Base-by-base conservation (phyloP, 2,797 vertebrate genomes). In the Dipus sagitta region DNA sequence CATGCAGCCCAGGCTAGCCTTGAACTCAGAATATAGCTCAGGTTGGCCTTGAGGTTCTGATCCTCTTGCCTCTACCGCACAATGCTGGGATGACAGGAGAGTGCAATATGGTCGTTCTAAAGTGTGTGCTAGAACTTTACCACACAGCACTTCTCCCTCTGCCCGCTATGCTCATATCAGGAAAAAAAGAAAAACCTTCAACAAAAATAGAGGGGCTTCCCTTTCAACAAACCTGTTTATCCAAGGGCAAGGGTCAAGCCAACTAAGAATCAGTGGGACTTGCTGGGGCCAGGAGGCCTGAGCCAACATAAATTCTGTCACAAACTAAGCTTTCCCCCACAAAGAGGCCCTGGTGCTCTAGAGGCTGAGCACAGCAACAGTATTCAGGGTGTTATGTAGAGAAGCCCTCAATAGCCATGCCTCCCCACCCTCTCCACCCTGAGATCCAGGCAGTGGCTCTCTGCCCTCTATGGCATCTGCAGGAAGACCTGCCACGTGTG, bases 131-230 rank as follows among this genome's bases (percentile, higher is more conserved):
- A 32, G 18, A 30, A 76, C 42, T 34, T 32, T 1, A 20, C 24
- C 3, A 3, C 6, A 2, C 0, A 3, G 13, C 54, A 1, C 4
- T 1, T n/a, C 42, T 47, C 62, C 18, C 67, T 67, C 71, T 32
- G 76, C 32, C 71, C 18, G 17, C 80, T 28, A 24, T 47, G 75
- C n/a, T 71, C n/a, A 1, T 1, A 13, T 84, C 2, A 6, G 23
- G 10, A 64, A 79, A 30, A 47, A 14, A 26, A 32, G 20, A 7
- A 24, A 67, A 47, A 47, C 2, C 17, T 58, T 58, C 17, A 70
- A 4, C 24, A 68, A n/a, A 68, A 68, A 13, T 14, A n/a, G 21
- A 82, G 23, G 2, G 24, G 71, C 32, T 10, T 7, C n/a, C 76
- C 58, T 67, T 82, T 34, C 62, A 9, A 67, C 62, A 52, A 79